Percentiles rank a stretch among this genome's conserved stretches.
phyloP scores from a whole-genome alignment of 2,888 invertebrate species.

The Epistrophe grossulariae region DNA sequence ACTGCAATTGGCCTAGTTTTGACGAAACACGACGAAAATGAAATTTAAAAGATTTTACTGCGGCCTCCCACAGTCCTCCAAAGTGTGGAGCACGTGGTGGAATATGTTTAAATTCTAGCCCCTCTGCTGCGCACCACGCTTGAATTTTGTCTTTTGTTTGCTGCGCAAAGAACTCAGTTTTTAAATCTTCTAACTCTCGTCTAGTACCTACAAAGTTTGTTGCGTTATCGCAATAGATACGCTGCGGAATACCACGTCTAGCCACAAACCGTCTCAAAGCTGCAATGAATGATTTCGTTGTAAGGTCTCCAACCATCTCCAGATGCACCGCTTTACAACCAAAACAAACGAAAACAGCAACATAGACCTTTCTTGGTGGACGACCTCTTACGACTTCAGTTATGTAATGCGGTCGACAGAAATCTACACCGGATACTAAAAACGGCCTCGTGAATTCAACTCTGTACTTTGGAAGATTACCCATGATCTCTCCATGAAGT shows the following conservation, averaged over 20 bases:
- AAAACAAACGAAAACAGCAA: neutral
- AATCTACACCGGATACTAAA: no score
- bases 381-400: no score
- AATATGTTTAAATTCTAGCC: conserved; percentile 1
- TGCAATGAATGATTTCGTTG: neutral
- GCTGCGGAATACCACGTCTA: conserved; percentile 1
- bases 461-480: neutral
- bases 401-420: no score
- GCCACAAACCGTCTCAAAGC: conserved; percentile 4
- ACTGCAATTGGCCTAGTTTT: no score
- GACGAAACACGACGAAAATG: no score
- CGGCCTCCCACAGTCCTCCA: no score
- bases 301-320: neutral
- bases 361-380: neutral
- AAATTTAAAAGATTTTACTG: no score
- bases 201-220: conserved; percentile 13
- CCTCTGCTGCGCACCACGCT: neutral
- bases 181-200: neutral
- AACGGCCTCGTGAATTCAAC: neutral
- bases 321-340: neutral
- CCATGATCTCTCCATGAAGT: neutral
- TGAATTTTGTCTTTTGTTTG: neutral
- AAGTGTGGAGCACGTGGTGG: conserved; percentile 2
- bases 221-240: conserved; percentile 11
- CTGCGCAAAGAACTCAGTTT: neutral